These are phyloP conservation scores for Podabrus alpinus DNA, from an alignment of 2,888 invertebrate species.

Conservation along the genomic window DNA sequence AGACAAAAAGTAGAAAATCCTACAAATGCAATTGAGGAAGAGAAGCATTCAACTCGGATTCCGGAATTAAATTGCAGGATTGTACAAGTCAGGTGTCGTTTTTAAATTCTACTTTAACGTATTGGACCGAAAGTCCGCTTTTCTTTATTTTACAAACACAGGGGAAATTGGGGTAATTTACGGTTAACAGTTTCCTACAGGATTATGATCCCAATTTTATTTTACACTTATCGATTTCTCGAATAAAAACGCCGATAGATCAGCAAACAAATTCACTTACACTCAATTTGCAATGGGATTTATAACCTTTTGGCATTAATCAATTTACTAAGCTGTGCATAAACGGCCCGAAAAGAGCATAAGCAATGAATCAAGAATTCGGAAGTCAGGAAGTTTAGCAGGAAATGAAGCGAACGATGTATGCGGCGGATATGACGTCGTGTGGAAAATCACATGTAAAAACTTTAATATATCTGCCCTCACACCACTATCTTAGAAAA, in stretches of 20 bases:
- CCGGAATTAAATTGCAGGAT: constrained; percentile 22
- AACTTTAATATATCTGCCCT: constrained; percentile 29
- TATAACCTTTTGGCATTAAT: constrained; percentile 12
- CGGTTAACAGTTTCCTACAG: not conserved
- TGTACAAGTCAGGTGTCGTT: constrained; percentile 11
- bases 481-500: constrained; percentile 6
- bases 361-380: constrained; percentile 25
- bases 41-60: constrained; percentile 18
- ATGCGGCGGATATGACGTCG: constrained; percentile 30
- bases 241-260: not conserved
- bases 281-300: not conserved
- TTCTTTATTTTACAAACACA: not conserved
- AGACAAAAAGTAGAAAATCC: constrained; percentile 16
- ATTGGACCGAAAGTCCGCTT: constrained; percentile 2
- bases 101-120: constrained; percentile 3
- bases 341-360: constrained; percentile 21
- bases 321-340: constrained; percentile 18
- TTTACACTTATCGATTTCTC: not conserved
- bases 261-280: not conserved
- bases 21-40: constrained; percentile 20
- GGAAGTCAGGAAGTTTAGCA: constrained; percentile 23
- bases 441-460: constrained; percentile 29
- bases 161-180: not conserved
- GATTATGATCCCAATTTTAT: not conserved
- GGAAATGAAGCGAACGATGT: constrained; percentile 33